Base-by-base conservation (phyloP, 2,888 invertebrate species). In the Tinea semifulvella region DNA sequence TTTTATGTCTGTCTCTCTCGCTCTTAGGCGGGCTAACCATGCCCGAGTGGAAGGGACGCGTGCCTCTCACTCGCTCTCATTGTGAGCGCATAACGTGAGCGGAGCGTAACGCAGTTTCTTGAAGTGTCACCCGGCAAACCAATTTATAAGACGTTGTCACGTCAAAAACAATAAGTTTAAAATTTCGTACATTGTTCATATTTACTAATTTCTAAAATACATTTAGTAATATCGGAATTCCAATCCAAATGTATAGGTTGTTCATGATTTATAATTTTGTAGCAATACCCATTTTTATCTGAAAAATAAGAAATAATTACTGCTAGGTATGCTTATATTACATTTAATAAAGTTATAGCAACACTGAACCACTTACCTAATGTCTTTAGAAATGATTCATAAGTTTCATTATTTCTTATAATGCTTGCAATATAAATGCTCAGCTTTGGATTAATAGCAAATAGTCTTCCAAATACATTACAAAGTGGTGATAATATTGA, bases 401-500 rank as follows among this genome's bases (percentile, higher is more conserved):
- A 70, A 1, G 91, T 91, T 1, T 81, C 69, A 55, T 79, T 66
- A 70, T 90, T 91, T 52, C 91, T 74, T 50, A 90, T 62, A 38
- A 73, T 58, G 55, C 69, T 70, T 25, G 69, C 68, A 51, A 79
- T 69, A 48, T 61, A 75, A 18, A 73, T 58, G 50, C 63, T 57
- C 27, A 75, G 47, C 28, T 58, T 5, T 13, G 52, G 56, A 56
- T 77, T 77, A 52, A 53, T 67, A 0, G 52, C 45, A 31, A 60
- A 62, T 36, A 74, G 68, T 16, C 40, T 49, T 46, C 61, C 45
- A 6, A 79, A 49, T 11, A 69, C 62, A 50, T 67, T 64, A 49
- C 68, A 64, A 7, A 80, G 59, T 13, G 70, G 60, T 39, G 59
- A 44, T 43, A 77, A 51, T 55, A 74, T 65, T 35, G 61, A 55